A percentile compares a stretch with the other conserved stretches of the same genome.
Evolutionary conservation across 2,888 invertebrate genomes (phyloP).

Genomic region (Steinernema scapterisci): DNA sequence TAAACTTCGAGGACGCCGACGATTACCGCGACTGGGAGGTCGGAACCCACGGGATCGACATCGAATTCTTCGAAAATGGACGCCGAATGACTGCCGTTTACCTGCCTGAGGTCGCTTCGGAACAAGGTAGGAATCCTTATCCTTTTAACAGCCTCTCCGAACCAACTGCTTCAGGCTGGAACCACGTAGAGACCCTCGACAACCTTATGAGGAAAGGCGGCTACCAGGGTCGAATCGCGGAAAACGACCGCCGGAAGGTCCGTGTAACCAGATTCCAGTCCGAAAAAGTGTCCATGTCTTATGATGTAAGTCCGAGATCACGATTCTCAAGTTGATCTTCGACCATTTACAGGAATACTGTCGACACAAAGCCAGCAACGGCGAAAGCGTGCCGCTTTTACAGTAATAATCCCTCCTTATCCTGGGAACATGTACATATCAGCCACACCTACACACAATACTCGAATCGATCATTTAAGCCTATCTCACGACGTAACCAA

Average conservation of each 20-base stretch:
- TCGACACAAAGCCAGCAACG: slow-evolving; percentile 8
- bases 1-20: slow-evolving; percentile 91
- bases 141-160: too few species aligned
- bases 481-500: background rate
- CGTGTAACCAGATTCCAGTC: slow-evolving; percentile 62
- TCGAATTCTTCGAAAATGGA: slow-evolving; percentile 90
- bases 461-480: background rate
- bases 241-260: slow-evolving; percentile 49
- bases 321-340: background rate
- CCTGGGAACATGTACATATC: slow-evolving; percentile 16
- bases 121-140: slow-evolving; percentile 80
- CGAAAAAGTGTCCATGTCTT: slow-evolving; percentile 54
- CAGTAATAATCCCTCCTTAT: background rate
- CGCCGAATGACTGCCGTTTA: slow-evolving; percentile 87
- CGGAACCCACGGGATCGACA: slow-evolving; percentile 90
- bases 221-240: slow-evolving; percentile 79
- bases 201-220: slow-evolving; percentile 95
- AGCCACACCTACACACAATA: background rate
- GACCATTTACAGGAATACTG: background rate
- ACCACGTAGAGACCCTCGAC: slow-evolving; percentile 96
- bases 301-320: slow-evolving; percentile 45
- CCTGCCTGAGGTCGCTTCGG: slow-evolving; percentile 93
- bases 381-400: background rate
- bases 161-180: slow-evolving; percentile 81
- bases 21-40: slow-evolving; percentile 93